phyloP scores from a whole-genome alignment of 2,888 invertebrate species.

The Gortyna flavago region DNA sequence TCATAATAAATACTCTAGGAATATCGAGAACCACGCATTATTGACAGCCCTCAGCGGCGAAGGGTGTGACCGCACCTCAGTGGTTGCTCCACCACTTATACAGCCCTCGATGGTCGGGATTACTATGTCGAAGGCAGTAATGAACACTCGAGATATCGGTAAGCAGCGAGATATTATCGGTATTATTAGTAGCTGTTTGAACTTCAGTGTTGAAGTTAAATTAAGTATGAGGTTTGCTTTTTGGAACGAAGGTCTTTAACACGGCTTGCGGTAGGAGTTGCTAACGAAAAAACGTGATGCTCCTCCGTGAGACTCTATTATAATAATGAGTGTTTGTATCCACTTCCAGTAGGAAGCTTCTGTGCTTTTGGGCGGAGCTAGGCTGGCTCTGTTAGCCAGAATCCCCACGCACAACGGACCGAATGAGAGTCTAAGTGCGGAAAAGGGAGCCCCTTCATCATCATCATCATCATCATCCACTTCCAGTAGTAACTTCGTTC shows the following conservation, averaged over 20 bases:
- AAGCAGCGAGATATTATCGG: conserved; percentile 17
- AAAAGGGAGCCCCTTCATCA: no score
- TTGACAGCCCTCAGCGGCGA: conserved; percentile 38
- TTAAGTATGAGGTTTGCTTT: not conserved
- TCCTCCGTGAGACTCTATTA: no score
- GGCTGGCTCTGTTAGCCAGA: no score
- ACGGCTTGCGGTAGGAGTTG: not conserved
- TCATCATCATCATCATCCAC: no score
- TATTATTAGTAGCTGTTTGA: not conserved
- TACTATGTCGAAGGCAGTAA: conserved; percentile 35
- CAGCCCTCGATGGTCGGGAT: conserved; percentile 9
- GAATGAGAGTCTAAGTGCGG: no score
- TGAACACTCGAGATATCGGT: conserved; percentile 38
- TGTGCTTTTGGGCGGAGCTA: no score
- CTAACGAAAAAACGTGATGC: not conserved
- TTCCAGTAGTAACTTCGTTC: no score
- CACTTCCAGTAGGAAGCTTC: no score
- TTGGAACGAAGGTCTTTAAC: not conserved
- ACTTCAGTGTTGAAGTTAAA: not conserved
- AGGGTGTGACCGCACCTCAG: conserved; percentile 58
- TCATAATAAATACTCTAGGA: conserved; percentile 33
- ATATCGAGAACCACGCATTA: conserved; percentile 36
- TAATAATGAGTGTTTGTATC: no score
- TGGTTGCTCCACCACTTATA: conserved; percentile 34
- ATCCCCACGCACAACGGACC: no score